A percentile compares a stretch with the other conserved stretches of the same genome.
phyloP scores from a whole-genome alignment of 2,888 invertebrate genomes.

The Bhutanitis thaidina region DNA sequence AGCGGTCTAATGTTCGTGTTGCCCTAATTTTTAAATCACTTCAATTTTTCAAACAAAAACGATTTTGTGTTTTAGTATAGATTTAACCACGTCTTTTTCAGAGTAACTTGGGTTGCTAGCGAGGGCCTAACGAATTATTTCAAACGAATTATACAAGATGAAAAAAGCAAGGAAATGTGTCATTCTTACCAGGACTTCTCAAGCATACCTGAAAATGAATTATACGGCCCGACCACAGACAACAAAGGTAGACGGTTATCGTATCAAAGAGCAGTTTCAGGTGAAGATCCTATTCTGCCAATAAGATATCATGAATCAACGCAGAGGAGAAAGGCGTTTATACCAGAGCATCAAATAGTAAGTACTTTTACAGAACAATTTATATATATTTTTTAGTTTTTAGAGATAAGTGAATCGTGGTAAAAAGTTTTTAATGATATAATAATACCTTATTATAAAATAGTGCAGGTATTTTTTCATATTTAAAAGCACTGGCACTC shows the following conservation, averaged over 20 bases:
- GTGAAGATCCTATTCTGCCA: conserved; percentile 54
- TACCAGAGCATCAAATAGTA: conserved; percentile 53
- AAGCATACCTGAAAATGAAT: conserved; percentile 48
- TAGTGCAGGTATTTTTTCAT: no score
- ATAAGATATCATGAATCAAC: conserved; percentile 42
- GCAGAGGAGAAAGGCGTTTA: conserved; percentile 40
- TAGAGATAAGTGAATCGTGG: no score
- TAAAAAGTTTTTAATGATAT: no score
- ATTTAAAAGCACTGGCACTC: no score
- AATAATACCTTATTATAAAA: no score
- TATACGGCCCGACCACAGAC: conserved; percentile 36
- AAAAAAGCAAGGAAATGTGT: conserved; percentile 44
- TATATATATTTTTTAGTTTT: no score
- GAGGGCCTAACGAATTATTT: conserved; percentile 65
- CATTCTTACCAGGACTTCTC: conserved; percentile 58
- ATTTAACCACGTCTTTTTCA: no score
- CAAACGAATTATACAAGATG: conserved; percentile 57
- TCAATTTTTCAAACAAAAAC: no score
- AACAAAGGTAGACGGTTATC: conserved; percentile 61
- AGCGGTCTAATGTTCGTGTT: no score
- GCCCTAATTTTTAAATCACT: no score
- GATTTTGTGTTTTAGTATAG: no score
- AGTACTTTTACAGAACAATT: conserved; percentile 10
- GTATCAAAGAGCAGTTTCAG: conserved; percentile 68
- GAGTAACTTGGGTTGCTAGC: conserved; percentile 69